Base-by-base conservation (phyloP, 1,140 invertebrate species). In the Drosophila arizonae region DNA sequence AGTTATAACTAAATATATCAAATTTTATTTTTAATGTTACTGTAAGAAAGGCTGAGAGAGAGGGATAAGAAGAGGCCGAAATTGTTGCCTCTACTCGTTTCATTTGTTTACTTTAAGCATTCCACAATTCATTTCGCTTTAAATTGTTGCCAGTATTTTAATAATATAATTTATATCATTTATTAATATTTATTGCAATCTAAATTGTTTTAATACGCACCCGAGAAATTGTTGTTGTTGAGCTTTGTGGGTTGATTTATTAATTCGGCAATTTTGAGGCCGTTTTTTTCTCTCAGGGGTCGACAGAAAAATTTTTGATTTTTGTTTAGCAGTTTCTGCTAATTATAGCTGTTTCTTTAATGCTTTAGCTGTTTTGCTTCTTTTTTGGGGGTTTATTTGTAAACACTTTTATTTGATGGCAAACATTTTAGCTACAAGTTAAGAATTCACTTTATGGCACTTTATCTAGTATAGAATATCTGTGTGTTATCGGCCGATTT, bases 181-280 rank as follows among this genome's bases (percentile, higher is more conserved):
- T 46, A 9, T 30, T 41, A 13, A 51, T 57, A 9, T 39, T 28
- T 33, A 9, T 33, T 28, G 21, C 6, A 6, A 46, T 24, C 26
- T 43, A 8, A 48, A 11, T n/a, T 10, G 8, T 41, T 46, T 46
- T 6, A 15, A 46, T 86, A 86, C 82, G 82, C 84, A 87, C 84
- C 82, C 72, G 76, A 84, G 77, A 87, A 88, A 84, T 87, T 87
- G 78, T 87, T 87, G 84, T 87, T 87, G 85, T 87, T 87, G 72
- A 88, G 79, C 73, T 87, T 87, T 73, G 84, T 84, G 64, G 84
- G 84, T 86, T 87, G 84, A 84, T 87, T 82, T 51, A 87, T 87
- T 88, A 87, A 60, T 87, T 87, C 84, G 77, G 84, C 84, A 81
- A 87, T 87, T 56, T 84, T 77, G 77, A 74, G 72, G 76, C 79